phyloP scores from a whole-genome alignment of 2,113 vertebrate genomes.

The Scopus umbretta region DNA sequence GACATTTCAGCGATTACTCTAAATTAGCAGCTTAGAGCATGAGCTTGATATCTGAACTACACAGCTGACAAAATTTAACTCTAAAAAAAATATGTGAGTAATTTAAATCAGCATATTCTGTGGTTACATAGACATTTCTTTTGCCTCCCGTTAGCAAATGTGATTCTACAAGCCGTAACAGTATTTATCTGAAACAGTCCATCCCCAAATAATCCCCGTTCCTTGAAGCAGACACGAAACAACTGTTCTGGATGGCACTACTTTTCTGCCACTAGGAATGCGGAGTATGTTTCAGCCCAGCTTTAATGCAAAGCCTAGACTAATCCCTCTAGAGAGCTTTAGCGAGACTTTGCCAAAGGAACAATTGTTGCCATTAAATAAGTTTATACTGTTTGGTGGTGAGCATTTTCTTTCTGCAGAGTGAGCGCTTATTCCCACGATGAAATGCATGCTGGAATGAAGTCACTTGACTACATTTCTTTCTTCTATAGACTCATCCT shows the following conservation, averaged over 20 bases:
- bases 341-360: background rate
- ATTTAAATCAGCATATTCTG: background rate
- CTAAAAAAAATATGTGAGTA: background rate
- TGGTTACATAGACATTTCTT: background rate
- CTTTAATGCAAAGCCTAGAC: constrained; percentile 24
- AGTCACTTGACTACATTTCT: constrained; percentile 1
- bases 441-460: constrained; percentile 8
- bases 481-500: constrained; percentile 20
- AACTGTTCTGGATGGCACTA: background rate
- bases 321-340: constrained; percentile 1
- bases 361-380: background rate
- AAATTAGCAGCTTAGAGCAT: fast-evolving
- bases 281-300: background rate
- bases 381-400: background rate
- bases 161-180: background rate
- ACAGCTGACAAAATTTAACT: background rate
- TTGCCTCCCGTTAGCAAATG: background rate
- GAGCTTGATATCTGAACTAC: background rate
- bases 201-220: background rate
- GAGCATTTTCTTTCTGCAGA: background rate
- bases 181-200: background rate
- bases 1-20: too few species aligned
- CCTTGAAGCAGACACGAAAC: background rate
- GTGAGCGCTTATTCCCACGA: constrained; percentile 12
- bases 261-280: background rate